Evolutionary conservation across 1,140 invertebrate genomes (phyloP), one percentile per base, ranked within the genome.

Genomic region (Drosophila kurseongensis): DNA sequence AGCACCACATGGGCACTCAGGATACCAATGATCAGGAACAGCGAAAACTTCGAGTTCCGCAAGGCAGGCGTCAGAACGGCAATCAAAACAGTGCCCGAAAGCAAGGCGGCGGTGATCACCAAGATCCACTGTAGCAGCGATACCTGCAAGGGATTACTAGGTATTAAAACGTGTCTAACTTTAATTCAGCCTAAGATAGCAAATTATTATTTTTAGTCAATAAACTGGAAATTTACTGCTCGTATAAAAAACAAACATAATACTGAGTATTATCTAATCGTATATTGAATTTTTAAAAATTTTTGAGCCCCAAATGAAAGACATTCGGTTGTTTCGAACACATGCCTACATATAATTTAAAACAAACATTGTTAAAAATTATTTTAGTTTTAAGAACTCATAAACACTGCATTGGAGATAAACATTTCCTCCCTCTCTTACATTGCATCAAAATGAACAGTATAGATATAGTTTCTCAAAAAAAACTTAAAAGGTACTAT

Each of bases 61-160:
- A 98, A 93, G 0, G 96, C 95, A 8, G 97, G 97, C 80, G 96
- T 94, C 1, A 99, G 93, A 51, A 97, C 96, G 35, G 96, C 94
- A 27, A 98, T 93, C 14, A 99, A 93, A 18, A 98, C 97, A 41
- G 95, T 95, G 23, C 98, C 98, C 32, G 97, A 98, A 5, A 98
- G 92, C 32, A 95, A 91, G 13, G 97, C 95, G 2, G 96, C 97
- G 65, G 96, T 92, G 44, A 97, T 92, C 0, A 98, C 96, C 42
- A 99, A 93, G 27, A 96, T 79, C 98, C 98, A 99, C 83, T 98
- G 97, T 14, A 99, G 93, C 94, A 96, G 95, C 5, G 93, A 93
- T 8, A 98, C 94, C 93, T 96, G 95, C 8, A 67, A n/a, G 7
- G 2, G 27, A 12, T 36, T 12, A 0, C 45, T 40, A 51, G 7